Conservation (phyloP, 2,888 invertebrate genomes). For the Andrena bucephala region DNA sequence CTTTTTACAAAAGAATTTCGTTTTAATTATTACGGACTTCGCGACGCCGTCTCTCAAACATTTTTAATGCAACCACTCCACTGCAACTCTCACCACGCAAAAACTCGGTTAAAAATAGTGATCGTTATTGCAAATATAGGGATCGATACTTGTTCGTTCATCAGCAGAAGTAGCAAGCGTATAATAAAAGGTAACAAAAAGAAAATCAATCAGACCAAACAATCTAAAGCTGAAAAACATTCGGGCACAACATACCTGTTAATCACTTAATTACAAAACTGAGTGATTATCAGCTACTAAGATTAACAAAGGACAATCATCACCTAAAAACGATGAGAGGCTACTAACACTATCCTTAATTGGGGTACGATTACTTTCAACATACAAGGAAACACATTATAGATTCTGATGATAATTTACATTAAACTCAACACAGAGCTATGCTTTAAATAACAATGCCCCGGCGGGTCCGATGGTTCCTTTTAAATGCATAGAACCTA, state of each 20-base stretch:
- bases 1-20: conserved; percentile 18
- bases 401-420: conserved; percentile 46
- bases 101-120: conserved; percentile 60
- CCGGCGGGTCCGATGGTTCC: background rate
- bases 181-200: conserved; percentile 41
- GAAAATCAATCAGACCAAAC: conserved; percentile 55
- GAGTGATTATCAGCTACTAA: conserved; percentile 57
- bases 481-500: background rate
- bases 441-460: conserved; percentile 65
- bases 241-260: conserved; percentile 70
- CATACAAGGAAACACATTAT: conserved; percentile 66
- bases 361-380: conserved; percentile 54
- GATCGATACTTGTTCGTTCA: conserved; percentile 38
- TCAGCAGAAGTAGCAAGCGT: conserved; percentile 58
- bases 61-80: conserved; percentile 62
- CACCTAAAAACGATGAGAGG: conserved; percentile 57
- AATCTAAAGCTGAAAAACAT: conserved; percentile 54
- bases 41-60: conserved; percentile 29
- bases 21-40: conserved; percentile 24
- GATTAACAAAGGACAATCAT: conserved; percentile 59
- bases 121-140: conserved; percentile 51
- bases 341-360: conserved; percentile 55
- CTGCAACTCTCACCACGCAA: conserved; percentile 65
- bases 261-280: conserved; percentile 62
- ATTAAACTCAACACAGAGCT: conserved; percentile 74